Evolutionary conservation across 2,888 invertebrate genomes (phyloP), one percentile per base, ranked within the genome.

Genomic region (Calameuta idolon): DNA sequence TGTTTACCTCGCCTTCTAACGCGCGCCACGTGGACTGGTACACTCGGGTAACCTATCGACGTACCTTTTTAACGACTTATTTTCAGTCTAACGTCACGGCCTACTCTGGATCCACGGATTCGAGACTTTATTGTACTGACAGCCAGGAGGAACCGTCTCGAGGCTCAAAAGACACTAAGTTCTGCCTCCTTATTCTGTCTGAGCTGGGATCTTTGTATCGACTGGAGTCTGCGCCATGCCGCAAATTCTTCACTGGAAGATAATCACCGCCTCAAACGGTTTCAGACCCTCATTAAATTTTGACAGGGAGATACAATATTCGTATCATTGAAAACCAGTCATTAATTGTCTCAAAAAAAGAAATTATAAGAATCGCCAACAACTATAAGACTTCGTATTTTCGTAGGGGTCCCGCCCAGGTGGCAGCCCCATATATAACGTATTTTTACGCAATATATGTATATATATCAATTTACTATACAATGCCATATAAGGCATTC

Each of bases 1-100:
- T 81, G 81, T 83, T 81, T 82, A 79, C 81, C 77, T 81, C 80
- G 76, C 81, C 81, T 23, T 55, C 2, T 9, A 55, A 55, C 9
- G 55, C 55, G 23, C 23, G 75, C 76, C 80, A 80, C 79, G 81
- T 80, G 81, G 79, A 77, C 55, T 55, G 9, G 55, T 3, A 9
- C 9, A 55, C 23, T 34, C 34, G 40, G 34, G 55, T 34, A 40
- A 73, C 34, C 73, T n/a, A 71, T 33, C 73, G 31, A 55, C 73
- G 34, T 76, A 40, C 55, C 37, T 79, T 75, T 71, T n/a, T 76
- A 73, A 15, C 55, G 55, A 55, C 23, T 23, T 55, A 55, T 23
- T 55, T 23, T 23, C 55, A 55, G 9, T 55, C 23, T 55, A 23
- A 55, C 55, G 55, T 55, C 55, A 55, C 55, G 55, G 23, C 23